Conservation (phyloP, 1,140 invertebrate genomes). For the Pseudomyrmex cubaensis region DNA sequence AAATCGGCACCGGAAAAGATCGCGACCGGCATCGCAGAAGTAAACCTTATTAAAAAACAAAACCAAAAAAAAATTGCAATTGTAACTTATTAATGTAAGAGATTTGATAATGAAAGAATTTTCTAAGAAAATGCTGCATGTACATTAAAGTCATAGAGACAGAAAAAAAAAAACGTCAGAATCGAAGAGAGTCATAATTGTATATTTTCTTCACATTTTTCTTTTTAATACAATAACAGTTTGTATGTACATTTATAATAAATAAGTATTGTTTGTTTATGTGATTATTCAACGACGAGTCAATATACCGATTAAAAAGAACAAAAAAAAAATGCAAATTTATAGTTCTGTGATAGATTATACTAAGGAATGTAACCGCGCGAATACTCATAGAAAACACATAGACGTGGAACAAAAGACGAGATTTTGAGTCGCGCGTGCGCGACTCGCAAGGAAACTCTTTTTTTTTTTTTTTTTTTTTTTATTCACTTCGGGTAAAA, state of each 20-base stretch:
- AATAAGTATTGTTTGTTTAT: constrained; percentile 81
- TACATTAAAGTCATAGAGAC: constrained; percentile 25
- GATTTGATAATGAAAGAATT: constrained; percentile 36
- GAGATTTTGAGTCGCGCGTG: neutral
- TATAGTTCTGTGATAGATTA: constrained; percentile 61
- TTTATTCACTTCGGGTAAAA: constrained; percentile 23
- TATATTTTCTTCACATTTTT: constrained; percentile 76
- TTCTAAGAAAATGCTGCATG: constrained; percentile 62
- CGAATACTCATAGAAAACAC: constrained; percentile 66
- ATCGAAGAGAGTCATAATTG: constrained; percentile 41
- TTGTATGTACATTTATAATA: constrained; percentile 83
- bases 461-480: neutral
- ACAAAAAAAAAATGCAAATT: constrained; percentile 77
- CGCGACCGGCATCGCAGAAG: constrained; percentile 78
- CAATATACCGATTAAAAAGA: constrained; percentile 66
- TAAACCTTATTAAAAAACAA: constrained; percentile 80
- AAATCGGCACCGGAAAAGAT: constrained; percentile 76
- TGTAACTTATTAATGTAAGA: constrained; percentile 45
- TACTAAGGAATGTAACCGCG: constrained; percentile 69
- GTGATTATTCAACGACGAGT: constrained; percentile 79
- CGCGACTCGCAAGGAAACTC: neutral
- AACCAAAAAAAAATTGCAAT: constrained; percentile 21
- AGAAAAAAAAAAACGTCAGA: neutral
- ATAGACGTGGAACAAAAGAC: constrained; percentile 57
- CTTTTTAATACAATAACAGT: constrained; percentile 83